Percentiles rank a stretch among this genome's conserved stretches.
phyloP scores from a whole-genome alignment of 2,888 invertebrate genomes.

The Aporophyla nigra region DNA sequence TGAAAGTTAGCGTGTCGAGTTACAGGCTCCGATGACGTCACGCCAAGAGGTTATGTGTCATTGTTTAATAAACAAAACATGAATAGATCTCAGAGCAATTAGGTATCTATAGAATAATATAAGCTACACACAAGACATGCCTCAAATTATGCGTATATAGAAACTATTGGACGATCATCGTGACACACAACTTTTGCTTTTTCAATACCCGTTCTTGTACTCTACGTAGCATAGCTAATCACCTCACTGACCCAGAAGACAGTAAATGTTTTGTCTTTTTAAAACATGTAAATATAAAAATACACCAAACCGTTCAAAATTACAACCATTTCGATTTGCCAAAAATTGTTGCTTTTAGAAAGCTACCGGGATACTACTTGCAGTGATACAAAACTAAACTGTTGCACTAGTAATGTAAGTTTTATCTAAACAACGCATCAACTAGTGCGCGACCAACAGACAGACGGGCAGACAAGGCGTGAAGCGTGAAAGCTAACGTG shows the following conservation, averaged over 20 bases:
- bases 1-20: conserved; percentile 65
- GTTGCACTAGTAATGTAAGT: conserved; percentile 13
- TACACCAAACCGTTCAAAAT: background rate
- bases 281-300: background rate
- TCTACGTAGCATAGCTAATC: background rate
- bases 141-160: background rate
- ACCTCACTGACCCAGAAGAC: background rate
- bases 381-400: conserved; percentile 10
- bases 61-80: conserved; percentile 23
- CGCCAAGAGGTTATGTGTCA: conserved; percentile 26
- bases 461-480: conserved; percentile 64
- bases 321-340: background rate
- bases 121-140: background rate
- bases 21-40: conserved; percentile 57
- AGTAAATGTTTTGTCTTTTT: background rate
- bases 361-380: background rate
- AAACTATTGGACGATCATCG: conserved; percentile 19
- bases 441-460: conserved; percentile 53
- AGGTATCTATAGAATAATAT: conserved; percentile 15
- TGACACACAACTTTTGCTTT: conserved; percentile 28
- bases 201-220: background rate
- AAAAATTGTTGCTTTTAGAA: background rate
- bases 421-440: conserved; percentile 42
- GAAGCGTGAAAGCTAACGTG: conserved; percentile 67
- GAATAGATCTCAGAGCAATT: conserved; percentile 27